phyloP scores from a whole-genome alignment of 2,797 vertebrate genomes.

The Enteromius radiatus region DNA sequence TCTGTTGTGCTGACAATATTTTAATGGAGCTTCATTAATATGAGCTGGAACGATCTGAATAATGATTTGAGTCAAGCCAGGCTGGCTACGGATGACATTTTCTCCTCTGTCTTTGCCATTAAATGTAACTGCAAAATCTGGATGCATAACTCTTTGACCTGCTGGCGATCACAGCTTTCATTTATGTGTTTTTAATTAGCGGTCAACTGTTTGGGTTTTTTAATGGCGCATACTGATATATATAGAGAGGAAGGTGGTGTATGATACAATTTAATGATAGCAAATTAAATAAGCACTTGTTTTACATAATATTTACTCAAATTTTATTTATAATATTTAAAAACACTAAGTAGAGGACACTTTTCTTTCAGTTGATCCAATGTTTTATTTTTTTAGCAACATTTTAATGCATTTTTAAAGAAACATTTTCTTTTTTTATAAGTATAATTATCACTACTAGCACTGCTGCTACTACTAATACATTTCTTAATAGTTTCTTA shows the following conservation, averaged over 20 bases:
- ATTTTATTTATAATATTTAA: neutral
- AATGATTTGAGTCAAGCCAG: constrained; percentile 71
- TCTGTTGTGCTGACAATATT: constrained; percentile 46
- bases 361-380: neutral
- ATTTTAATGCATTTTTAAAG: neutral
- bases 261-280: neutral
- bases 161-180: constrained; percentile 33
- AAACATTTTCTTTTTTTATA: neutral
- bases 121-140: constrained; percentile 28
- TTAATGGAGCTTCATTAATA: constrained; percentile 67
- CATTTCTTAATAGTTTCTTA: neutral
- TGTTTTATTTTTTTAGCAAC: neutral
- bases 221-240: neutral
- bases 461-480: neutral
- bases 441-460: neutral
- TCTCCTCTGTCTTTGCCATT: constrained; percentile 70
- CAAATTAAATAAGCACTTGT: neutral
- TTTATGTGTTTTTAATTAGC: constrained; percentile 34
- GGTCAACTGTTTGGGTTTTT: neutral
- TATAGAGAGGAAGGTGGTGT: neutral
- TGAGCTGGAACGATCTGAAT: constrained; percentile 71
- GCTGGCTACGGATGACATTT: constrained; percentile 73
- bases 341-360: neutral
- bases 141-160: constrained; percentile 22
- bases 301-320: neutral